These are phyloP conservation scores for Chloebia gouldiae DNA, from an alignment of 2,113 vertebrate species.

Conservation along the genomic window DNA sequence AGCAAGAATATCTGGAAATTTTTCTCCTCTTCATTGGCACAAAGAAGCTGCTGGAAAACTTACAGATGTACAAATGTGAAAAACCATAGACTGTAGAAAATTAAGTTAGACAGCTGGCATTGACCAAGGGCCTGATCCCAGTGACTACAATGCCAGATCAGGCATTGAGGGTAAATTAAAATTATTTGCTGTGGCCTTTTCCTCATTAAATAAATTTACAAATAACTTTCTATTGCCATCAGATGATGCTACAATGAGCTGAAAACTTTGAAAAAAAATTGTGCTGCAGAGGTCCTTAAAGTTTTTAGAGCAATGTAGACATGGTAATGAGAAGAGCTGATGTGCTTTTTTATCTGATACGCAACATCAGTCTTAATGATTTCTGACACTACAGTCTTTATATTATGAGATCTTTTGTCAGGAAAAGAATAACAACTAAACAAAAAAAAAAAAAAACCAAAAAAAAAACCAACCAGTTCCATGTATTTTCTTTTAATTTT, in stretches of 20 bases:
- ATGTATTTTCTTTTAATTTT: not conserved
- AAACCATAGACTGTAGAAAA: slow-evolving; percentile 65
- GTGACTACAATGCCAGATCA: not conserved
- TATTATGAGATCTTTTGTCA: not conserved
- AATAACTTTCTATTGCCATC: slow-evolving; percentile 7
- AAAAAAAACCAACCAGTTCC: not conserved
- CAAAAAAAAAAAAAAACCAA: not conserved
- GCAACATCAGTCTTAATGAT: not conserved
- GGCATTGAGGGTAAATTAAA: slow-evolving; percentile 20
- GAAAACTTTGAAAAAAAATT: not conserved
- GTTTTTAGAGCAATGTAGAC: not conserved
- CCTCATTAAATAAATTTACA: slow-evolving; percentile 51
- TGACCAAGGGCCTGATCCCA: slow-evolving; percentile 59
- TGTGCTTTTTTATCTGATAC: not conserved
- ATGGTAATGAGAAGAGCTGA: not conserved
- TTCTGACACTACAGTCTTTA: not conserved
- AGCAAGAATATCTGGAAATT: slow-evolving; percentile 67
- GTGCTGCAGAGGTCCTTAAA: not conserved
- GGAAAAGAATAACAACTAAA: not conserved
- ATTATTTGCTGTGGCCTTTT: slow-evolving; percentile 16
- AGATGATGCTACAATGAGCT: not conserved
- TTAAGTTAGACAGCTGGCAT: slow-evolving; percentile 63
- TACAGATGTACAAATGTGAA: slow-evolving; percentile 63
- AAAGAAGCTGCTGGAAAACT: slow-evolving; percentile 67
- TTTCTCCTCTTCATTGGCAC: slow-evolving; percentile 63